Evolutionary conservation across 2,113 vertebrate genomes (phyloP).

Genomic region (Fregetta grallaria): DNA sequence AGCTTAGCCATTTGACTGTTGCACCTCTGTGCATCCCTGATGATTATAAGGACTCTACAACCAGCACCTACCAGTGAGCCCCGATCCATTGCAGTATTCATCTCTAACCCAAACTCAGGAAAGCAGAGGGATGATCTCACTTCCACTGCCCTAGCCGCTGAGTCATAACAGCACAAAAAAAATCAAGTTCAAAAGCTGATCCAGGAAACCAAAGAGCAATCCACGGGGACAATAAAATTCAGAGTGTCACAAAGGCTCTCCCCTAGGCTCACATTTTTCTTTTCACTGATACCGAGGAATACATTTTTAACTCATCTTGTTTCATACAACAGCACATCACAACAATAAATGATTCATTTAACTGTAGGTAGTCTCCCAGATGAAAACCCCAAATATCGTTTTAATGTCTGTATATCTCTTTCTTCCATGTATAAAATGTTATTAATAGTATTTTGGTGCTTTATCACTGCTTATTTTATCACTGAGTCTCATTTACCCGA

Average conservation of each 20-base stretch:
- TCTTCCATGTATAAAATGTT: background rate
- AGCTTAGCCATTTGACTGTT: background rate
- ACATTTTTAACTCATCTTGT: background rate
- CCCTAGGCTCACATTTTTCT: background rate
- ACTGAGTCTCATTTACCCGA: background rate
- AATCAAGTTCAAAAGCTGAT: background rate
- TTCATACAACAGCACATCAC: background rate
- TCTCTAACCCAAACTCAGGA: background rate
- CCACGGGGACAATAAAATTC: background rate
- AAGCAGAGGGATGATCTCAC: background rate
- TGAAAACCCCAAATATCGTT: background rate
- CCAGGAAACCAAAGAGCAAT: background rate
- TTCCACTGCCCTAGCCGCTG: background rate
- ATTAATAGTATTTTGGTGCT: background rate
- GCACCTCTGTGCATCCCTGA: background rate
- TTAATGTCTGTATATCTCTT: background rate
- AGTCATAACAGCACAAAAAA: background rate
- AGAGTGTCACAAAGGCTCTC: background rate
- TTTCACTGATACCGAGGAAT: background rate
- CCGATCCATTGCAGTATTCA: background rate
- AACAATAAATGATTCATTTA: background rate
- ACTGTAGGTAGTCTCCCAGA: background rate
- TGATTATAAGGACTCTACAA: background rate
- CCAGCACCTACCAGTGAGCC: background rate
- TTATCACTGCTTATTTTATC: background rate